Percentiles rank a stretch among this genome's conserved stretches.
Conservation (phyloP, 2,888 invertebrate species). For the Microctonus hyperodae region DNA sequence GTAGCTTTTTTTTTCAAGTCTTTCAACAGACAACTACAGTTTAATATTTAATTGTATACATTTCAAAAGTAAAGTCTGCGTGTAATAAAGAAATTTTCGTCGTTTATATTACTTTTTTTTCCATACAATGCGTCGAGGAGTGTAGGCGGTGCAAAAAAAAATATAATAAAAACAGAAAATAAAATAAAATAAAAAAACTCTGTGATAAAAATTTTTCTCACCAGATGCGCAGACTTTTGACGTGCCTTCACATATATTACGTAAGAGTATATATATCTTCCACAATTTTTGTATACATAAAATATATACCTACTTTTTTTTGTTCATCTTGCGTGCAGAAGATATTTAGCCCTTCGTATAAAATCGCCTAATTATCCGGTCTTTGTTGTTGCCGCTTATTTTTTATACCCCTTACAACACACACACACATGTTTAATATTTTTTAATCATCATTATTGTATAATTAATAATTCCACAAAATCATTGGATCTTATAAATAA, state of each 20-base stretch:
- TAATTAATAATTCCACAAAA: not conserved
- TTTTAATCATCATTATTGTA: not conserved
- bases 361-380: conserved; percentile 21
- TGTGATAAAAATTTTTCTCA: conserved; percentile 26
- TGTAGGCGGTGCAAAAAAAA: not conserved
- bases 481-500: not conserved
- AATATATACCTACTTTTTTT: not conserved
- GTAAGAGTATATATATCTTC: conserved; percentile 14
- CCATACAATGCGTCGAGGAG: not conserved
- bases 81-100: not conserved
- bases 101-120: no score
- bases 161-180: conserved; percentile 15
- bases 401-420: conserved; percentile 6
- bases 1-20: not conserved
- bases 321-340: no score
- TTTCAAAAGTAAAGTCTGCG: not conserved
- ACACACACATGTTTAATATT: no score
- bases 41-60: not conserved
- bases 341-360: conserved; percentile 7
- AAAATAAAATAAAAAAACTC: conserved; percentile 5
- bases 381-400: not conserved
- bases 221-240: conserved; percentile 24
- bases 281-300: not conserved
- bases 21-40: not conserved
- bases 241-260: conserved; percentile 22